A percentile compares a stretch with the other conserved stretches of the same genome.
Evolutionary conservation across 2,888 invertebrate genomes (phyloP).

Genomic region (Eristalis intricaria): DNA sequence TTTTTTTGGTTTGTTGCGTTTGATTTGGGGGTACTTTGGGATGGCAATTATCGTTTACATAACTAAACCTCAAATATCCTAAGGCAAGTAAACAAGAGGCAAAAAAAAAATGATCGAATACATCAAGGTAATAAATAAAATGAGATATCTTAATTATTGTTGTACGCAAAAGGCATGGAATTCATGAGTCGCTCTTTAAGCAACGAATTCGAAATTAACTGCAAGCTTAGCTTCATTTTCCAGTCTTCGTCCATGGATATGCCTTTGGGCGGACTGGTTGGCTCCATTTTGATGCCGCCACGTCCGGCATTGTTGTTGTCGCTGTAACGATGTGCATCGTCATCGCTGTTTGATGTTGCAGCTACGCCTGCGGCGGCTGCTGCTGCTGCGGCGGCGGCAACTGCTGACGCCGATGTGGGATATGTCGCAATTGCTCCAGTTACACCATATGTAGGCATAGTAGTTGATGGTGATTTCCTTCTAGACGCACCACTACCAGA

Average conservation of each 20-base stretch:
- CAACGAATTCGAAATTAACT: conserved; percentile 80
- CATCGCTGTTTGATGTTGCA: conserved; percentile 38
- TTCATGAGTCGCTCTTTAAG: conserved; percentile 81
- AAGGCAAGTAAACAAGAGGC: conserved; percentile 51
- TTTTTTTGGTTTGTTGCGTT: conserved; percentile 61
- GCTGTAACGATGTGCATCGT: conserved; percentile 38
- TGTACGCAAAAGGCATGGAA: conserved; percentile 80
- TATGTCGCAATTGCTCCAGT: conserved; percentile 80
- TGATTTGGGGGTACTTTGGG: conserved; percentile 56
- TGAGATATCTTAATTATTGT: conserved; percentile 77
- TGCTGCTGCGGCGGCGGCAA: conserved; percentile 75
- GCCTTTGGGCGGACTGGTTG: conserved; percentile 71
- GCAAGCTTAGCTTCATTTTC: conserved; percentile 81
- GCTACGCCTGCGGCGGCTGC: conserved; percentile 73
- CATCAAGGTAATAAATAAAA: conserved; percentile 31
- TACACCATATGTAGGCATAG: conserved; percentile 78
- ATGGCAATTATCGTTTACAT: conserved; percentile 25
- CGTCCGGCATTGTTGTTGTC: conserved; percentile 29
- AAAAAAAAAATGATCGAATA: conserved; percentile 21
- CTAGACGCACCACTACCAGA: conserved; percentile 16
- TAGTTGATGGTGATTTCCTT: conserved; percentile 69
- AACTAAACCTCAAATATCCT: conserved; percentile 47
- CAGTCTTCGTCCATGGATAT: conserved; percentile 79
- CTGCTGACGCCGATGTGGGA: conserved; percentile 77
- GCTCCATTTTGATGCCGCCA: conserved; percentile 74